phyloP scores from a whole-genome alignment of 2,888 invertebrate genomes.

The Gasteruption jaculator region DNA sequence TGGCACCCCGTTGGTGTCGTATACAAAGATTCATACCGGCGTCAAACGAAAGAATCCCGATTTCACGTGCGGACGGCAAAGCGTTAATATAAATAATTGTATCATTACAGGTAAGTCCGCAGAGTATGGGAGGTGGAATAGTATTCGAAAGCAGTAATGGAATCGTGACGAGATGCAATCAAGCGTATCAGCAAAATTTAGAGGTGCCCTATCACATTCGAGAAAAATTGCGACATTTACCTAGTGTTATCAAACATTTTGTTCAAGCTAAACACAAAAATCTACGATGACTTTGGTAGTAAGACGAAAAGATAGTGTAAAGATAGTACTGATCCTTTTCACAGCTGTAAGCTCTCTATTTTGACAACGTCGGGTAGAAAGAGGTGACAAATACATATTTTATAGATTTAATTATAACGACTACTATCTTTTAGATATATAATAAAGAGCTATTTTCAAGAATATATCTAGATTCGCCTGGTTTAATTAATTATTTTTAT shows the following conservation, averaged over 20 bases:
- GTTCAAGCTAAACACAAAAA: slow-evolving; percentile 40
- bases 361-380: too few species aligned
- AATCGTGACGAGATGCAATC: slow-evolving; percentile 34
- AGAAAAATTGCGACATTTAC: slow-evolving; percentile 53
- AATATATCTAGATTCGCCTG: too few species aligned
- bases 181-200: slow-evolving; percentile 35
- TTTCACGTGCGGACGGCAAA: too few species aligned
- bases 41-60: too few species aligned
- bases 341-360: background rate
- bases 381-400: too few species aligned
- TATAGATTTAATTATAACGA: too few species aligned
- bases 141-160: slow-evolving; percentile 37
- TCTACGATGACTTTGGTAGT: slow-evolving; percentile 33
- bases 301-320: too few species aligned
- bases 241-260: slow-evolving; percentile 51
- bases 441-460: too few species aligned
- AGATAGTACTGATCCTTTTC: background rate
- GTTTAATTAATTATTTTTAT: too few species aligned
- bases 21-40: too few species aligned
- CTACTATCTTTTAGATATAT: too few species aligned
- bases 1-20: too few species aligned
- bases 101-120: slow-evolving; percentile 34
- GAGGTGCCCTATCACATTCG: slow-evolving; percentile 42
- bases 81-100: background rate
- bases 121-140: slow-evolving; percentile 37